Conservation (phyloP, 2,113 vertebrate genomes). For the Hippocampus comes region DNA sequence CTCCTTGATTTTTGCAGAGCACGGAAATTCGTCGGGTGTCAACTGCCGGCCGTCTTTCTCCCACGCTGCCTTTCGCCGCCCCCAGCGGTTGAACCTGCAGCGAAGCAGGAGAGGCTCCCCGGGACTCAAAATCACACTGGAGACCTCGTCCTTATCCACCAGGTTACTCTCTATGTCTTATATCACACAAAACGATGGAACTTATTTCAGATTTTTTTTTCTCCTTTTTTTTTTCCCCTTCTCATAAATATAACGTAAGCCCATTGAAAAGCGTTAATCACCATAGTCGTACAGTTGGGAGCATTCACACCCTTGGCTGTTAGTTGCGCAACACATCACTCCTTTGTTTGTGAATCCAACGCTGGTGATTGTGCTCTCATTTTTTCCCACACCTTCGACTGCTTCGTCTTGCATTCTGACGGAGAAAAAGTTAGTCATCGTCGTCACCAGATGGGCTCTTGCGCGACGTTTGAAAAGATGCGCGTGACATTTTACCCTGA, state of each 20-base stretch:
- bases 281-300: slow-evolving; percentile 65
- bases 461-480: background rate
- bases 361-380: background rate
- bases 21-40: fast-evolving
- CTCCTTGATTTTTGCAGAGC: slow-evolving; percentile 8
- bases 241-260: too few species aligned
- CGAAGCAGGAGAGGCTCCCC: slow-evolving; percentile 62
- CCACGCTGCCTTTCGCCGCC: slow-evolving; percentile 19
- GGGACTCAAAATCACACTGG: slow-evolving; percentile 34
- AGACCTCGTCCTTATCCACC: slow-evolving; percentile 8
- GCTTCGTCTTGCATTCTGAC: fast-evolving
- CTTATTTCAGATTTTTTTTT: background rate
- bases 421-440: too few species aligned
- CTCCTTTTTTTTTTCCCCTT: too few species aligned
- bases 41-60: background rate
- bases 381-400: fast-evolving
- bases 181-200: background rate
- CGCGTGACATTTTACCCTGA: slow-evolving; percentile 33
- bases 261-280: slow-evolving; percentile 33
- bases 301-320: slow-evolving; percentile 54
- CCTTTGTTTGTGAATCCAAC: fast-evolving
- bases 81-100: background rate
- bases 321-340: slow-evolving; percentile 68
- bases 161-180: slow-evolving; percentile 25
- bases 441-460: background rate